phyloP scores from a whole-genome alignment of 2,113 vertebrate genomes.

The Genyomyrus donnyi region DNA sequence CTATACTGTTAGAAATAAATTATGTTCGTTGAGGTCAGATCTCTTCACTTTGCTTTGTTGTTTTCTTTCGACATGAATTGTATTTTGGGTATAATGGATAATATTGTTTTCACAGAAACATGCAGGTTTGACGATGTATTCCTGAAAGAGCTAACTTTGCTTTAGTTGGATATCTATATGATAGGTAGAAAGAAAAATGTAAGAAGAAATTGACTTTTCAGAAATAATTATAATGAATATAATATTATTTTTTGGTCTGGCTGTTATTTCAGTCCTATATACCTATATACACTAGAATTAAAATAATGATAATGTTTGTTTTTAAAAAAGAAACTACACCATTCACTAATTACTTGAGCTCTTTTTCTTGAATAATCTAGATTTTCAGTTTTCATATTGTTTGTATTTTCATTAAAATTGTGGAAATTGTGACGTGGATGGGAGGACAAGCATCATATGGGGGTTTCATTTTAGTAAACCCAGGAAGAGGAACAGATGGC shows the following conservation, averaged over 20 bases:
- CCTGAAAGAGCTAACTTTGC: neutral
- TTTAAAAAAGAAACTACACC: constrained; percentile 15
- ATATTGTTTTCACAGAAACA: neutral
- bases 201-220: neutral
- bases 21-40: neutral
- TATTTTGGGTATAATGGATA: neutral
- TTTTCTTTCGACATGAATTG: neutral
- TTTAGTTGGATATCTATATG: neutral
- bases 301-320: neutral
- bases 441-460: neutral
- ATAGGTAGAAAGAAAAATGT: neutral
- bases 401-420: neutral
- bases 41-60: neutral
- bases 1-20: neutral
- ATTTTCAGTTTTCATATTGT: neutral
- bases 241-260: neutral
- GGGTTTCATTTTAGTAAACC: neutral
- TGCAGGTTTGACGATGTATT: neutral
- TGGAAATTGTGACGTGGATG: neutral
- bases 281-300: neutral
- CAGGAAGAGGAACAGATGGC: neutral
- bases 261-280: neutral
- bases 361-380: neutral
- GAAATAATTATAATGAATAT: neutral
- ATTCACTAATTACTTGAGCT: neutral